Conservation (phyloP, 2,113 vertebrate genomes). For the Solea senegalensis region DNA sequence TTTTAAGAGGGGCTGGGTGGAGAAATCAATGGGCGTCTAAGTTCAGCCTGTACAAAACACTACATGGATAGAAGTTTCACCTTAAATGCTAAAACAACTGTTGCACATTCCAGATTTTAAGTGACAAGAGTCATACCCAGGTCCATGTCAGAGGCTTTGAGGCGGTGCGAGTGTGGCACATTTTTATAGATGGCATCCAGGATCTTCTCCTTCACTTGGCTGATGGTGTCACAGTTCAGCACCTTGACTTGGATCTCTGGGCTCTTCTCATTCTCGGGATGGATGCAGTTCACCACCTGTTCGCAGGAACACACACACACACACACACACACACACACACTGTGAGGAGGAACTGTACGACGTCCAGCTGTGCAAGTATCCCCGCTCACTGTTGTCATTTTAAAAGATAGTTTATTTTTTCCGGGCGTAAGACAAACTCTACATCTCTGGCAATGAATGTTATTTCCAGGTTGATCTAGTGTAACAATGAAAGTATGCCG, state of each 20-base stretch:
- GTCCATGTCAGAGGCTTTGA: slow-evolving; percentile 98
- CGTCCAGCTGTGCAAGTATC: neutral
- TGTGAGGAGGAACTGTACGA: neutral
- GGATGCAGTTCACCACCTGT: slow-evolving; percentile 96
- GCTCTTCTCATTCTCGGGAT: slow-evolving; percentile 94
- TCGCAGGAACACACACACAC: slow-evolving; percentile 3
- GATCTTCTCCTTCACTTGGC: slow-evolving; percentile 98
- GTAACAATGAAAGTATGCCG: neutral
- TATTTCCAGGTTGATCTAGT: neutral
- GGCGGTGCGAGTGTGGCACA: slow-evolving; percentile 93
- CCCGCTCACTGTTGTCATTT: neutral
- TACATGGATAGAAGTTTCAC: neutral
- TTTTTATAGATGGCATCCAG: slow-evolving; percentile 99
- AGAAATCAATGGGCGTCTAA: slow-evolving; percentile 49
- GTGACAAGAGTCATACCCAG: slow-evolving; percentile 83
- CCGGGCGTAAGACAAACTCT: too few relatives aligned
- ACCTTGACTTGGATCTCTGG: slow-evolving; percentile 95
- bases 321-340: neutral
- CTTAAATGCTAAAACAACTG: neutral
- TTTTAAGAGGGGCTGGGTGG: slow-evolving; percentile 27
- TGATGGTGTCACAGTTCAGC: slow-evolving; percentile 97
- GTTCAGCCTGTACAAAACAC: slow-evolving; percentile 12
- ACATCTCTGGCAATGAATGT: neutral
- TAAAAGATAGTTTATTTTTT: neutral
- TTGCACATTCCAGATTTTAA: neutral